phyloP scores from a whole-genome alignment of 2,888 invertebrate species.

The Metalampra italica region DNA sequence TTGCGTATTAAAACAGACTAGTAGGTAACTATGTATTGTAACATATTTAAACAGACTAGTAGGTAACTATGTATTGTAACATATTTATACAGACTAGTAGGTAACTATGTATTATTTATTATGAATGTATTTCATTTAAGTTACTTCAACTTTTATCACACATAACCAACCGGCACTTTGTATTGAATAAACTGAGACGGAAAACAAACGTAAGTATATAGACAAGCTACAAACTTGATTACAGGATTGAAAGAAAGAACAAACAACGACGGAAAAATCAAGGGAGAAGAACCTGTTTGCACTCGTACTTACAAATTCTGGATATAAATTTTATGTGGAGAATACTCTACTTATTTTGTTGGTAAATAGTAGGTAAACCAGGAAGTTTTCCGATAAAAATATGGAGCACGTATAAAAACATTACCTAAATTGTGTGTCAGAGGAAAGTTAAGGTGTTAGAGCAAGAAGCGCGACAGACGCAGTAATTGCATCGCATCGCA shows the following conservation, averaged over 20 bases:
- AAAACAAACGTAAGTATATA: slow-evolving; percentile 43
- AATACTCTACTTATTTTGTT: slow-evolving; percentile 5
- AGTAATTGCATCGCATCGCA: slow-evolving; percentile 42
- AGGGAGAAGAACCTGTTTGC: slow-evolving; percentile 51
- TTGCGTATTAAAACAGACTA: no score
- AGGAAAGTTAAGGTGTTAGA: slow-evolving; percentile 16
- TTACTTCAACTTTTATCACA: background rate
- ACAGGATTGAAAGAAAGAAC: slow-evolving; percentile 60
- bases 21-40: no score
- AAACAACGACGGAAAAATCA: slow-evolving; percentile 62
- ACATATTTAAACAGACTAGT: no score
- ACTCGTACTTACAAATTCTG: slow-evolving; percentile 43
- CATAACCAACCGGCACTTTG: slow-evolving; percentile 15
- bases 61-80: no score
- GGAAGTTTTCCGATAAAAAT: slow-evolving; percentile 6
- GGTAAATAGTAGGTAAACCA: background rate
- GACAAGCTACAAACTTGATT: slow-evolving; percentile 59
- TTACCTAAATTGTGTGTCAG: slow-evolving; percentile 27
- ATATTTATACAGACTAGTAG: no score
- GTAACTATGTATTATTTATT: no score
- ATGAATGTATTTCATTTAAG: no score
- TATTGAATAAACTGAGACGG: slow-evolving; percentile 33
- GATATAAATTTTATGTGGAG: slow-evolving; percentile 39
- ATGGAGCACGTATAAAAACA: slow-evolving; percentile 12
- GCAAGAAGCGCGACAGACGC: slow-evolving; percentile 25